Conservation (phyloP, 2,113 vertebrate genomes). For the Tursiops truncatus region DNA sequence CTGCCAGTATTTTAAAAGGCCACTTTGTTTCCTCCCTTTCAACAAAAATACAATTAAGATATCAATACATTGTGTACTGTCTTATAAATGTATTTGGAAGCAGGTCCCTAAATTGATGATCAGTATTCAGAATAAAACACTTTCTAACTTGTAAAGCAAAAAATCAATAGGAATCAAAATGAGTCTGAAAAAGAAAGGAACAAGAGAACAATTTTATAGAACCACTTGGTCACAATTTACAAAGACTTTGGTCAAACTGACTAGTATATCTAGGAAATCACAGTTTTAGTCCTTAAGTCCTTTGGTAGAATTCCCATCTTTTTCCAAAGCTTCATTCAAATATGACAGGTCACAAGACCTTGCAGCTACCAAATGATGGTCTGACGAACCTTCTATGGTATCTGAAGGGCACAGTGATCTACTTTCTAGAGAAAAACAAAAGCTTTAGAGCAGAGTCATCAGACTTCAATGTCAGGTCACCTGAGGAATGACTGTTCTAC, state of each 20-base stretch:
- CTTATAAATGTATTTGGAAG: background rate
- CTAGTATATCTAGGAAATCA: background rate
- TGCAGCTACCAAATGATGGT: background rate
- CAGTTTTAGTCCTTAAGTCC: background rate
- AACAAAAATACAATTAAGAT: background rate
- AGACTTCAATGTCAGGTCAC: background rate
- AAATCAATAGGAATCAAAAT: constrained; percentile 5
- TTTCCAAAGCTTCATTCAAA: background rate
- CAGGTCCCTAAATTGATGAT: background rate
- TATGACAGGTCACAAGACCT: background rate
- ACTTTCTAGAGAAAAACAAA: background rate
- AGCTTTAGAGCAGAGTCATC: background rate
- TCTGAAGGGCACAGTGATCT: background rate
- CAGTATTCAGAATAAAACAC: background rate
- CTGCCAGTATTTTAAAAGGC: background rate
- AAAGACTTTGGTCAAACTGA: background rate
- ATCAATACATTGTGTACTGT: background rate
- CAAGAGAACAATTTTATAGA: background rate
- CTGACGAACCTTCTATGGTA: background rate
- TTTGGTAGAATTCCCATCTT: background rate
- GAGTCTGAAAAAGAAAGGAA: background rate
- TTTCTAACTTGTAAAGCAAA: constrained; percentile 12
- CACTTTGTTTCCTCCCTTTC: background rate
- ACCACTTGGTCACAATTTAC: background rate
- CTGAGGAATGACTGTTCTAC: background rate